Evolutionary conservation across 2,888 invertebrate species (phyloP).

Genomic region (Microctonus hyperodae): DNA sequence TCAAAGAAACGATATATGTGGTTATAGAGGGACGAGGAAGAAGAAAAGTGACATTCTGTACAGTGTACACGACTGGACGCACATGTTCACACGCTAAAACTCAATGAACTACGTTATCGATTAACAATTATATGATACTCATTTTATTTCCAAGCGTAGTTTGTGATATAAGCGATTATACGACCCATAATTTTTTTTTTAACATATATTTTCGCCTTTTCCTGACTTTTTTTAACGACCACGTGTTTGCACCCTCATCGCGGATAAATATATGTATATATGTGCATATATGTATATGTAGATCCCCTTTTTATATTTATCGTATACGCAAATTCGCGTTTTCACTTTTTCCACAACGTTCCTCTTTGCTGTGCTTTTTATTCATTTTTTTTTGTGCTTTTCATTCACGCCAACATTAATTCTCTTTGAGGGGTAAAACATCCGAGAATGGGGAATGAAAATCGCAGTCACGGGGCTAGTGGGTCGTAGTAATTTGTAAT

Average conservation of each 20-base stretch:
- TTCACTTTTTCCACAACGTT: slow-evolving; percentile 12
- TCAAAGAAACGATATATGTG: slow-evolving; percentile 20
- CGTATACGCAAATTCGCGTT: slow-evolving; percentile 28
- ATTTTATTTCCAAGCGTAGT: slow-evolving; percentile 47
- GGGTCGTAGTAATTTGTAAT: slow-evolving; percentile 42
- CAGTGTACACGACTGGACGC: slow-evolving; percentile 34
- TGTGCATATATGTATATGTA: slow-evolving; percentile 16
- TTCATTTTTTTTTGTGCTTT: background rate
- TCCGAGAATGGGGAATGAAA: background rate
- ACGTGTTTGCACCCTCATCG: slow-evolving; percentile 23
- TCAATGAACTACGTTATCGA: slow-evolving; percentile 59
- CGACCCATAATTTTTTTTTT: slow-evolving; percentile 11
- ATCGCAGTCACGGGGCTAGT: slow-evolving; percentile 58
- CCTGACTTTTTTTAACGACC: slow-evolving; percentile 38
- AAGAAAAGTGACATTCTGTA: slow-evolving; percentile 22
- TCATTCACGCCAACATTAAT: background rate
- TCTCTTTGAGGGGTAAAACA: background rate
- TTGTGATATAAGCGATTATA: slow-evolving; percentile 23
- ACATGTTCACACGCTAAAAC: slow-evolving; percentile 51
- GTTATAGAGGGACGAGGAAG: slow-evolving; percentile 3
- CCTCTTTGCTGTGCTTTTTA: slow-evolving; percentile 19
- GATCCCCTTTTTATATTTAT: slow-evolving; percentile 20
- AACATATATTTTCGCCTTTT: slow-evolving; percentile 13
- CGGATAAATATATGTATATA: background rate
- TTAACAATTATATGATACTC: slow-evolving; percentile 46